These are phyloP conservation scores for Ammodytes marinus DNA, from an alignment of 2,113 vertebrate genomes.

Conservation along the genomic window DNA sequence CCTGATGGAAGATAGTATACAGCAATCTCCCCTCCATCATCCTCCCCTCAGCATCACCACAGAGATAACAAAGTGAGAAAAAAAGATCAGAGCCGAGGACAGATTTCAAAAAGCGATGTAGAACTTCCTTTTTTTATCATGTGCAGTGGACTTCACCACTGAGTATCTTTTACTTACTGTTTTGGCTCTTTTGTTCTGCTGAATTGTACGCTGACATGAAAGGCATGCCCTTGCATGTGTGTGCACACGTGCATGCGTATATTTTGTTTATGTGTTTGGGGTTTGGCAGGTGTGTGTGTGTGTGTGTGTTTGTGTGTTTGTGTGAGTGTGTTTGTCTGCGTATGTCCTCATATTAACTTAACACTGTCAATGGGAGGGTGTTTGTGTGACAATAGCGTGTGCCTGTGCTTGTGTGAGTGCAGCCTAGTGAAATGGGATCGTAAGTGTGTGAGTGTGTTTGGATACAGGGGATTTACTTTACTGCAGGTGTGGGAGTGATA, in stretches of 20 bases:
- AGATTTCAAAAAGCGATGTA: slow-evolving; percentile 40
- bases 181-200: slow-evolving; percentile 33
- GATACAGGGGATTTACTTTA: slow-evolving; percentile 58
- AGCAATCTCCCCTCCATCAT: slow-evolving; percentile 56
- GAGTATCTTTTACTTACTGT: slow-evolving; percentile 19
- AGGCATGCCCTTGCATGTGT: slow-evolving; percentile 31
- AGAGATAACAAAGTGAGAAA: slow-evolving; percentile 61
- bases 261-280: slow-evolving; percentile 64
- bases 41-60: slow-evolving; percentile 68
- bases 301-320: slow-evolving; percentile 20
- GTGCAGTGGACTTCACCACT: slow-evolving; percentile 9
- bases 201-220: slow-evolving; percentile 1
- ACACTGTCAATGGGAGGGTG: slow-evolving; percentile 55
- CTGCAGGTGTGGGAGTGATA: slow-evolving; percentile 78
- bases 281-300: slow-evolving; percentile 38
- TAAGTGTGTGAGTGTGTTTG: slow-evolving; percentile 35
- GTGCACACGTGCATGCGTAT: slow-evolving; percentile 52
- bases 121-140: slow-evolving; percentile 43
- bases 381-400: slow-evolving; percentile 25
- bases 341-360: slow-evolving; percentile 27
- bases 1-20: slow-evolving; percentile 72
- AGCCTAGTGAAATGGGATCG: slow-evolving; percentile 34
- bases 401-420: slow-evolving; percentile 26
- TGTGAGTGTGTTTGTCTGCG: not conserved
- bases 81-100: slow-evolving; percentile 40